Conservation (phyloP, 2,888 invertebrate genomes). For the Meteorus cinctellus region DNA sequence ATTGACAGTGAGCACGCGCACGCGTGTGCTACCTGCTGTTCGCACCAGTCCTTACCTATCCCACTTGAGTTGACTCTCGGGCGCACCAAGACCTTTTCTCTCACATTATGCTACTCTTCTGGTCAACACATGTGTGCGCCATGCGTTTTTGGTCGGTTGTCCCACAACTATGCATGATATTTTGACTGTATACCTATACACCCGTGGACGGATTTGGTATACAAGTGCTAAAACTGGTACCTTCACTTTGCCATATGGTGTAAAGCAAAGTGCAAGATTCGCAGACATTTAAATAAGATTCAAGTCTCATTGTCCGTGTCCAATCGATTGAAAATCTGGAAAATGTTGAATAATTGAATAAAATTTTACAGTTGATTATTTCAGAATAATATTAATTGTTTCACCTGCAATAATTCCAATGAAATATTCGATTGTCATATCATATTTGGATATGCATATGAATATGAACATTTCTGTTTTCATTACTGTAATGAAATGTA, state of each 20-base stretch:
- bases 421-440: too few relatives aligned
- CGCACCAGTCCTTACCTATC: conserved; percentile 43
- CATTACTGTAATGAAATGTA: background rate
- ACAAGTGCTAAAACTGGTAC: conserved; percentile 51
- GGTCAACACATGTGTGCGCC: conserved; percentile 55
- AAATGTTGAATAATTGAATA: background rate
- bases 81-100: conserved; percentile 46
- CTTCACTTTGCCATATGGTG: conserved; percentile 28
- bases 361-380: background rate
- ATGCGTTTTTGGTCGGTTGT: conserved; percentile 24
- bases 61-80: conserved; percentile 31
- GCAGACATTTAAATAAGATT: conserved; percentile 62
- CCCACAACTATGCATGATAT: background rate
- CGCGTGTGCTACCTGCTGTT: conserved; percentile 58
- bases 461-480: background rate
- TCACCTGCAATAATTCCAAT: too few relatives aligned
- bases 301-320: conserved; percentile 57
- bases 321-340: background rate
- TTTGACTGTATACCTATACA: conserved; percentile 12
- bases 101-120: conserved; percentile 35
- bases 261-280: conserved; percentile 26
- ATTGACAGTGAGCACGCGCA: background rate
- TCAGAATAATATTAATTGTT: too few relatives aligned
- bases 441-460: too few relatives aligned
- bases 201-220: conserved; percentile 56